Conservation (phyloP, 2,797 vertebrate species). For the Heteromormyrus szaboi region DNA sequence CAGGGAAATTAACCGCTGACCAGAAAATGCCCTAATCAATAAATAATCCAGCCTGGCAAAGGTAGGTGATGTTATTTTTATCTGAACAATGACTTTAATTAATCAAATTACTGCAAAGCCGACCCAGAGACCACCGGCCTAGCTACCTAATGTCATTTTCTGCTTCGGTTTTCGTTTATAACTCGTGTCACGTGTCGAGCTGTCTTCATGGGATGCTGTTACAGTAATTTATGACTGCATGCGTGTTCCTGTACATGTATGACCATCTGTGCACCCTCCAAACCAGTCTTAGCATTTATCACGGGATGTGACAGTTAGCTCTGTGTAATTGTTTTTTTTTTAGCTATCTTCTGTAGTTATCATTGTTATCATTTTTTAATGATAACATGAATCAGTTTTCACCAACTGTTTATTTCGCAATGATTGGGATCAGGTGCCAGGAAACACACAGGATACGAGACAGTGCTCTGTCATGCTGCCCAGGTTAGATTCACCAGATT, state of each 20-base stretch:
- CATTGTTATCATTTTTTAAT: background rate
- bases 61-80: conserved; percentile 3
- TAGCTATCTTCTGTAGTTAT: background rate
- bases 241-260: background rate
- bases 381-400: background rate
- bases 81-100: conserved; percentile 12
- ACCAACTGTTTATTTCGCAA: background rate
- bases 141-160: background rate
- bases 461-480: background rate
- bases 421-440: background rate
- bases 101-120: background rate
- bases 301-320: background rate
- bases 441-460: background rate
- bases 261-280: background rate
- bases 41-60: background rate
- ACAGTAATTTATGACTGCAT: background rate
- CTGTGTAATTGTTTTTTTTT: background rate
- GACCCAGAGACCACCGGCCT: background rate
- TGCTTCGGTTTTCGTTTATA: background rate
- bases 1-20: background rate
- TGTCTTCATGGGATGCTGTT: background rate
- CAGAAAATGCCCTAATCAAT: background rate
- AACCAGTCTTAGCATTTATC: background rate
- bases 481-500: background rate
- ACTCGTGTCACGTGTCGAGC: background rate